Evolutionary conservation across 2,113 vertebrate genomes (phyloP).

Genomic region (Xenus cinereus): DNA sequence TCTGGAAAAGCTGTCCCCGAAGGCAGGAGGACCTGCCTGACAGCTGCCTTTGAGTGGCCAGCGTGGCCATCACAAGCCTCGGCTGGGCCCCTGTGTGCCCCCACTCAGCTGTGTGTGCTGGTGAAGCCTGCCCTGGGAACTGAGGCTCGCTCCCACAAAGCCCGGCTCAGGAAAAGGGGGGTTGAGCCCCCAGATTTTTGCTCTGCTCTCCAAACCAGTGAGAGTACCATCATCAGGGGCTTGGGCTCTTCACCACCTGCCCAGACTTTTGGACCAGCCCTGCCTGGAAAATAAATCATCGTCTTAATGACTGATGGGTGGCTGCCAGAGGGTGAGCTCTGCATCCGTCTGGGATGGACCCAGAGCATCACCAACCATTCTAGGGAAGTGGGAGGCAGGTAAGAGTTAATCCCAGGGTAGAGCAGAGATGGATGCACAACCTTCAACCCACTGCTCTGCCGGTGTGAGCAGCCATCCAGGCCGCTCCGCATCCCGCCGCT

Average conservation of each 20-base stretch:
- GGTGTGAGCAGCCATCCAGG: neutral
- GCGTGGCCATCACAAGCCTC: neutral
- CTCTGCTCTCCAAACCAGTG: neutral
- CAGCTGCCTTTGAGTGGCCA: neutral
- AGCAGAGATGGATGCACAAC: neutral
- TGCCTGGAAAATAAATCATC: neutral
- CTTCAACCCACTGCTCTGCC: neutral
- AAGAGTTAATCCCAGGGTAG: neutral
- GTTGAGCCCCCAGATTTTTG: neutral
- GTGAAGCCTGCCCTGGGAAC: neutral
- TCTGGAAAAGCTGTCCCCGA: neutral
- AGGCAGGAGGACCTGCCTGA: neutral
- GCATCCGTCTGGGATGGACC: neutral
- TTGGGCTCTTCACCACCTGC: neutral
- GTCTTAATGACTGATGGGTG: rapidly evolving
- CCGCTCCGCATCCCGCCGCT: neutral
- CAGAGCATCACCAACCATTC: neutral
- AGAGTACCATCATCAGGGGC: neutral
- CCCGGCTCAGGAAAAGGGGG: neutral
- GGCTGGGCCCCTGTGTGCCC: rapidly evolving
- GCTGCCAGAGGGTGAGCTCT: neutral
- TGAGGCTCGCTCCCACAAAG: neutral
- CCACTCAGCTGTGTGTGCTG: neutral
- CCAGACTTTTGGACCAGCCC: neutral
- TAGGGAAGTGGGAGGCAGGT: neutral